Evolutionary conservation across 1,140 invertebrate genomes (phyloP), one percentile per base, ranked within the genome.

Genomic region (Tetramorium parvispinum): DNA sequence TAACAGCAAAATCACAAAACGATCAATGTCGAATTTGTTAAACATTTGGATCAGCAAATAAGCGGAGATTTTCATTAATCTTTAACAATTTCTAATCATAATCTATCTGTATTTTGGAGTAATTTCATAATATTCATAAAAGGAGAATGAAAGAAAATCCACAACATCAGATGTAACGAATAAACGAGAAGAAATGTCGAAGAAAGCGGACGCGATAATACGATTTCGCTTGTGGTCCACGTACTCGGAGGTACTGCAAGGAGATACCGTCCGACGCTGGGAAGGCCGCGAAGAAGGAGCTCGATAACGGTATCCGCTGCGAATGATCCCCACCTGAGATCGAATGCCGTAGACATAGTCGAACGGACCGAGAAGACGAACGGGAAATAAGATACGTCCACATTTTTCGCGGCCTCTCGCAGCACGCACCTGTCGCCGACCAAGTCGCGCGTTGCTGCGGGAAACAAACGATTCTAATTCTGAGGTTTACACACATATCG

Each of bases 251-350:
- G 13, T 49, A 68, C 65, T 68, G 61, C 46, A 32, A 43, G 10
- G 37, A 10, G 37, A 55, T 24, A 46, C n/a, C 27, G 16, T 37
- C 49, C 70, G 8, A 68, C 49, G 16, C 37, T 46, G 24, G 27
- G 53, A 81, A 40, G 53, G 75, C 43, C 13, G 53, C 65, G 61
- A 68, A 51, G 55, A 91, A 86, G 79, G 87, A 73, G 87, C 57
- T 81, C 87, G 88, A 81, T 94, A 94, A 94, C 92, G 93, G 93
- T 91, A 94, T 70, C 53, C 32, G 5, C 71, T 16, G 53, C 37
- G 79, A 83, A 75, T 75, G 53, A 83, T 77, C 49, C 87, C 85
- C 66, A 89, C 85, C 88, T 86, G 51, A 16, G 18, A 37, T 61
- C 53, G 49, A 11, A 85, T 75, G 63, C 65, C 81, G 43, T 71